phyloP scores from a whole-genome alignment of 2,888 invertebrate species.

The Pseudococcus jackbeardsleyi region DNA sequence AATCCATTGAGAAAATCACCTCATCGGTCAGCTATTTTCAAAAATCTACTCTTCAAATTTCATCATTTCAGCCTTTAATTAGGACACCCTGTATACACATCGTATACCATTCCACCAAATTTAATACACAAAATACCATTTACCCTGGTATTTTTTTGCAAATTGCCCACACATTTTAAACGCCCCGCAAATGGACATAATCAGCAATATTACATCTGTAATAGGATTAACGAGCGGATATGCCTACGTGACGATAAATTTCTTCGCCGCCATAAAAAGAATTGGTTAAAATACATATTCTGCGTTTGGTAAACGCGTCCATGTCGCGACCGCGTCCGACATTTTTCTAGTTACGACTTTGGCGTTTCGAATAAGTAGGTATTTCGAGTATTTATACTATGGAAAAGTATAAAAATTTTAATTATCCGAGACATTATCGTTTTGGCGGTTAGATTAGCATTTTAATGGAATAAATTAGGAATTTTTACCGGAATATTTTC shows the following conservation, averaged over 20 bases:
- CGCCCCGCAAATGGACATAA: not conserved
- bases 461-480: constrained; percentile 45
- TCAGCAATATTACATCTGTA: constrained; percentile 3
- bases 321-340: not conserved
- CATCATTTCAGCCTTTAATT: too few species aligned
- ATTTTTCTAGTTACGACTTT: not conserved
- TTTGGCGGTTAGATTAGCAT: constrained; percentile 30
- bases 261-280: not conserved
- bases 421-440: constrained; percentile 43
- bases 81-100: not conserved
- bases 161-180: not conserved
- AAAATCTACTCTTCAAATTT: too few species aligned
- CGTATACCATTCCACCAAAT: not conserved
- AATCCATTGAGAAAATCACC: too few species aligned
- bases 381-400: constrained; percentile 15
- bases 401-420: constrained; percentile 44
- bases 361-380: not conserved
- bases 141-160: not conserved
- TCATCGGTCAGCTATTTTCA: too few species aligned
- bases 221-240: constrained; percentile 9
- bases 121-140: not conserved
- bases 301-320: not conserved
- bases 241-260: constrained; percentile 25
- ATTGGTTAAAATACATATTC: not conserved
- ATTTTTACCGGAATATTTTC: constrained; percentile 10